Evolutionary conservation across 2,888 invertebrate genomes (phyloP).

Genomic region (Lordiphosa andalusiaca): DNA sequence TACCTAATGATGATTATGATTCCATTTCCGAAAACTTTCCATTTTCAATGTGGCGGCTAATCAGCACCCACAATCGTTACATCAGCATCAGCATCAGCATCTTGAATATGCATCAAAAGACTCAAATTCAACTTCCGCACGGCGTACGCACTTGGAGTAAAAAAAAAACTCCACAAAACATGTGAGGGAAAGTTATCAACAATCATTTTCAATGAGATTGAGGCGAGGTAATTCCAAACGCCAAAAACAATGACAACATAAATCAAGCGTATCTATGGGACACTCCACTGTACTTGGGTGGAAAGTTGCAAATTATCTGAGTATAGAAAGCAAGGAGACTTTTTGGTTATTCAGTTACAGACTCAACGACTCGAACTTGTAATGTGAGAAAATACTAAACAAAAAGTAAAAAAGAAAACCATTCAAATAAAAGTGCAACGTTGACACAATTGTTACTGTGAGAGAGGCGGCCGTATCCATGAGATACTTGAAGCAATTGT

Average conservation of each 20-base stretch:
- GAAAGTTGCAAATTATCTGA: conserved; percentile 49
- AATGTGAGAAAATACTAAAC: conserved; percentile 59
- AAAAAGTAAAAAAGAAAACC: conserved; percentile 1
- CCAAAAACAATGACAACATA: conserved; percentile 67
- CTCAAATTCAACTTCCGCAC: conserved; percentile 36
- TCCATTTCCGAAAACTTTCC: conserved; percentile 48
- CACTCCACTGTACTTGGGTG: conserved; percentile 11
- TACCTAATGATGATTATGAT: conserved; percentile 37
- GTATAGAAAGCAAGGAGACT: conserved; percentile 53
- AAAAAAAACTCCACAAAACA: neutral
- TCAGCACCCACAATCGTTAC: conserved; percentile 58
- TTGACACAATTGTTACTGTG: conserved; percentile 59
- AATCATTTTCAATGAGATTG: conserved; percentile 34
- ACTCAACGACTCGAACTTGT: conserved; percentile 16
- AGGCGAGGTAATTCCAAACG: conserved; percentile 56
- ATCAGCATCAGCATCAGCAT: conserved; percentile 36
- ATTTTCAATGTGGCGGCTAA: conserved; percentile 31
- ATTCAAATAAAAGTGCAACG: conserved; percentile 47
- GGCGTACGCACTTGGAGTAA: conserved; percentile 40
- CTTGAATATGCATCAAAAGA: conserved; percentile 12
- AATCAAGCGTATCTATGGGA: conserved; percentile 52
- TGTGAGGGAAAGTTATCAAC: conserved; percentile 61
- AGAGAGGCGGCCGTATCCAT: conserved; percentile 27
- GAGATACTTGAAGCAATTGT: conserved; percentile 34
- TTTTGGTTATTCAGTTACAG: conserved; percentile 39